Evolutionary conservation across 2,888 invertebrate species (phyloP), one percentile per base, ranked within the genome.

Genomic region (Tribolium freemani): DNA sequence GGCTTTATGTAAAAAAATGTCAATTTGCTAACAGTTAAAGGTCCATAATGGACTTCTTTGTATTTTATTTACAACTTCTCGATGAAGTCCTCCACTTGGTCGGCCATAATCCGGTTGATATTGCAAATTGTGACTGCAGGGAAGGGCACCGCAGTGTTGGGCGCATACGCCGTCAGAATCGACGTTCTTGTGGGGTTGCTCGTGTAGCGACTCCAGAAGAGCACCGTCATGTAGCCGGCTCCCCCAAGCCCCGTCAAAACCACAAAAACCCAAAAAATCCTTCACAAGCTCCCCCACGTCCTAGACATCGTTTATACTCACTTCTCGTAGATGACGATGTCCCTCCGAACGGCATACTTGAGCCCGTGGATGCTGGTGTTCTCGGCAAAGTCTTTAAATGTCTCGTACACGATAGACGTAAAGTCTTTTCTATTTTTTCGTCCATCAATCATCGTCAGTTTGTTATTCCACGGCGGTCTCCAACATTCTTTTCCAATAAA

Each of bases 61-160:
- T 16, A 2, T 26, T 26, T 26, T 26, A 26, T 5, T 69, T 61
- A 80, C 84, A 85, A 30, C 54, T 79, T 70, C 48, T 72, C 45
- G 5, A 76, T 31, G 67, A 81, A 76, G 38, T 71, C 48, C 20
- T 83, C 66, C 38, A 84, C 72, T 77, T 83, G 83, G 4, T 71
- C 56, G 1, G 74, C 60, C 44, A 84, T 73, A 46, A 84, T 78
- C 63, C 75, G 77, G 50, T 84, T 79, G 1, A 82, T 71, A 9
- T 86, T 84, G 69, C 87, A 87, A 48, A 87, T 79, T 6, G 86
- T 85, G 2, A 87, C 77, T 1, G 84, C 85, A 8, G 87, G 87
- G 78, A 87, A 87, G 4, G 83, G 81, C 30, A 83, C 79, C 1
- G 76, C 20, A 8, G 77, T 78, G 20, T 83, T 79, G 5, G 86